phyloP scores from a whole-genome alignment of 2,888 invertebrate species.

The Miltochrista miniata region DNA sequence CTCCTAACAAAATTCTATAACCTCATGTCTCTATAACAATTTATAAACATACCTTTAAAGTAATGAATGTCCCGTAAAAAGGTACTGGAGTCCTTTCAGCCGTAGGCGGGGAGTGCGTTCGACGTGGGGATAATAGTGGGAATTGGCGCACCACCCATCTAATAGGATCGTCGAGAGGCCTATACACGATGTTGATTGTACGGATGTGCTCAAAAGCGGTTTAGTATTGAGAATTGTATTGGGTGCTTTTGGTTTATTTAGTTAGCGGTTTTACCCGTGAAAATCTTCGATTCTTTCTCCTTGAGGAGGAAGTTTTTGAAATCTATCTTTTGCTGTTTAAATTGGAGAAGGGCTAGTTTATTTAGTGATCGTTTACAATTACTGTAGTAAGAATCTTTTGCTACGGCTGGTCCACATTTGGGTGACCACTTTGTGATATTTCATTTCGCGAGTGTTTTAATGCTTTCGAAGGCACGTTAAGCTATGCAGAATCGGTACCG shows the following conservation, averaged over 20 bases:
- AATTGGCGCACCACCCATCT: conserved; percentile 33
- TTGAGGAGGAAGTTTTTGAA: too few species aligned
- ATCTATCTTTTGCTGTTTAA: too few species aligned
- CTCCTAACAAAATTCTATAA: not conserved
- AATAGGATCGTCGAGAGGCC: conserved; percentile 56
- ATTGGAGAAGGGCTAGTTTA: too few species aligned
- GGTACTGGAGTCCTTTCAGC: conserved; percentile 24
- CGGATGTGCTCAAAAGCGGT: conserved; percentile 8
- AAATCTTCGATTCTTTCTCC: too few species aligned
- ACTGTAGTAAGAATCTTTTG: too few species aligned
- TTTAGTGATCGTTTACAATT: too few species aligned
- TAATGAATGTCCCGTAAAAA: conserved; percentile 22
- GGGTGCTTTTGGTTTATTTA: conserved; percentile 1
- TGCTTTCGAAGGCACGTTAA: too few species aligned
- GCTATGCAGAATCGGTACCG: too few species aligned
- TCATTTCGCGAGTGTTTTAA: too few species aligned
- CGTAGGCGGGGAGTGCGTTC: conserved; percentile 32
- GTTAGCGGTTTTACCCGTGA: too few species aligned
- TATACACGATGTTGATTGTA: conserved; percentile 13
- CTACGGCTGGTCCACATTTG: too few species aligned
- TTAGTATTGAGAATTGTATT: not conserved
- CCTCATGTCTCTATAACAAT: conserved; percentile 1
- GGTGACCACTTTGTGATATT: too few species aligned
- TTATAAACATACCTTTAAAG: conserved; percentile 9
- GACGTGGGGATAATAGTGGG: conserved; percentile 51